Conservation (phyloP, 2,888 invertebrate genomes). For the Chalcosyrphus nemorum region DNA sequence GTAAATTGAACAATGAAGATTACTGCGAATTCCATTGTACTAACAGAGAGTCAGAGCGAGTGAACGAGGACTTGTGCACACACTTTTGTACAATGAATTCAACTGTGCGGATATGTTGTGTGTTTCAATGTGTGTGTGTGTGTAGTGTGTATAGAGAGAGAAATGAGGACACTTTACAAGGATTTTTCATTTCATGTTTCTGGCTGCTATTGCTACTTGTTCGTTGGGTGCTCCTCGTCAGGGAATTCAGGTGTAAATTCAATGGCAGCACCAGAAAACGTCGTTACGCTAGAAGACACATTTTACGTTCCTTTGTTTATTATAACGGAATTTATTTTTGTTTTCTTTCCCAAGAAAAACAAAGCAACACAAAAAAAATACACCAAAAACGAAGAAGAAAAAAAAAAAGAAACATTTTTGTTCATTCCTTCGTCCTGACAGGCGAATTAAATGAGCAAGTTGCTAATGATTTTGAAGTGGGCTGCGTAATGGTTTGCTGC, state of each 20-base stretch:
- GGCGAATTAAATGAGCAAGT: conserved; percentile 29
- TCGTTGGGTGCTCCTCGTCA: neutral
- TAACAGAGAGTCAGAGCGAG: too few relatives aligned
- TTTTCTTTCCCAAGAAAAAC: neutral
- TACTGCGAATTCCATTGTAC: conserved; percentile 64
- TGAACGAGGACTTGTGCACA: neutral
- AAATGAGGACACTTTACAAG: conserved; percentile 40
- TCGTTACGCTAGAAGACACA: conserved; percentile 30
- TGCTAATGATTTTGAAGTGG: conserved; percentile 37
- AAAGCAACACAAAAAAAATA: neutral
- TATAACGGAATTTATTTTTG: conserved; percentile 35
- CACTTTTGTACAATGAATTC: conserved; percentile 13
- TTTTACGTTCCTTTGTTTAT: conserved; percentile 51
- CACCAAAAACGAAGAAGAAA: neutral
- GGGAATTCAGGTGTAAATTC: conserved; percentile 44
- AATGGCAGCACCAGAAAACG: conserved; percentile 33
- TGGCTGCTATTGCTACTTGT: neutral
- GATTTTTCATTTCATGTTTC: conserved; percentile 23
- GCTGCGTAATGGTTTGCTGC: conserved; percentile 8
- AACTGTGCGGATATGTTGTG: neutral
- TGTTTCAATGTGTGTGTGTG: too few relatives aligned
- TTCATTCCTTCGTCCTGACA: neutral
- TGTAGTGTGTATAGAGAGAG: too few relatives aligned
- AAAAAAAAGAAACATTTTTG: neutral
- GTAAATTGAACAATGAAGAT: conserved; percentile 70